Evolutionary conservation across 2,797 vertebrate genomes (phyloP).

Genomic region (Acestrorhynchus altus): DNA sequence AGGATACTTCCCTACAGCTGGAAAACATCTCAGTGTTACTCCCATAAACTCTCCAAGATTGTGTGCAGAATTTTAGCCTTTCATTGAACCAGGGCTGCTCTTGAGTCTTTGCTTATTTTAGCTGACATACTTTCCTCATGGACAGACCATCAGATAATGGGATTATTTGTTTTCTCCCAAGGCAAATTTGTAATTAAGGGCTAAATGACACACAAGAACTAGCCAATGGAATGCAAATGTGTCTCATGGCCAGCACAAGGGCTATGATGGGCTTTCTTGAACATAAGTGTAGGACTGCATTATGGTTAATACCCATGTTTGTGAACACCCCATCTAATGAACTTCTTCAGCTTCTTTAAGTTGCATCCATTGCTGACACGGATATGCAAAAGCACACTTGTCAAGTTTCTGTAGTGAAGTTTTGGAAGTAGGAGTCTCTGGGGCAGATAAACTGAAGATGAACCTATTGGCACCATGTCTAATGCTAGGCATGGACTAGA

Average conservation of each 20-base stretch:
- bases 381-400: no score
- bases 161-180: conserved; percentile 77
- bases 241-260: conserved; percentile 65
- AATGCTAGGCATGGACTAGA: no score
- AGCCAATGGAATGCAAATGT: conserved; percentile 61
- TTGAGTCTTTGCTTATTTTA: conserved; percentile 76
- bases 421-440: no score
- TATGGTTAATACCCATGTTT: not conserved
- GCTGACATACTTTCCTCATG: conserved; percentile 74
- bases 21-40: not conserved
- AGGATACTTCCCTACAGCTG: not conserved
- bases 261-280: conserved; percentile 10
- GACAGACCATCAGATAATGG: conserved; percentile 80
- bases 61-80: conserved; percentile 57
- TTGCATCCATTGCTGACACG: no score
- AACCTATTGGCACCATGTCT: no score
- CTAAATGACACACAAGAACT: conserved; percentile 72
- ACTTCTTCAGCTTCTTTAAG: no score
- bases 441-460: no score
- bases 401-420: no score
- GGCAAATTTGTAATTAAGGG: conserved; percentile 77
- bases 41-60: conserved; percentile 23
- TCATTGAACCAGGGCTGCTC: conserved; percentile 69
- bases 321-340: no score
- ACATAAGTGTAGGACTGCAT: not conserved